A percentile compares a stretch with the other conserved stretches of the same genome.
These are phyloP conservation scores for Neopipo cinnamomea DNA, from an alignment of 2,113 vertebrate species.

Conservation along the genomic window DNA sequence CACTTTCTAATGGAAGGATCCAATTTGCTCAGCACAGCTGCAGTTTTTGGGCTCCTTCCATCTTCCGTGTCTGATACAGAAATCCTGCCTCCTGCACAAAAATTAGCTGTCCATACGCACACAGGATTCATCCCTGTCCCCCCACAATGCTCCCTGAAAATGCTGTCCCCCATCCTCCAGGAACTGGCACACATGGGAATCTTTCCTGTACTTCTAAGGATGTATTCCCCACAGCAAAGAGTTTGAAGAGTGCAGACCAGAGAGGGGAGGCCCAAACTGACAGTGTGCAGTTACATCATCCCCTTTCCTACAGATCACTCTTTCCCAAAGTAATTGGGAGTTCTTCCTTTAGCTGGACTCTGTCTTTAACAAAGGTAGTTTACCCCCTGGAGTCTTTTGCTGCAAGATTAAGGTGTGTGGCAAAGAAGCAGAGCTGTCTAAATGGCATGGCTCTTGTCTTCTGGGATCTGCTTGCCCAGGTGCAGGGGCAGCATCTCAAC, in stretches of 20 bases:
- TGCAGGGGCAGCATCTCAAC: background rate
- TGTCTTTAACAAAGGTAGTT: background rate
- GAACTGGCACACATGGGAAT: accelerated
- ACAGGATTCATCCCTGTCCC: background rate
- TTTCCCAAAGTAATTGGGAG: background rate
- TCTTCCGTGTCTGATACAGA: background rate
- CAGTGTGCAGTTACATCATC: background rate
- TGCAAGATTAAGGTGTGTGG: background rate
- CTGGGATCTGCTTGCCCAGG: background rate
- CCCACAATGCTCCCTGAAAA: accelerated
- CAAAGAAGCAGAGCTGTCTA: background rate
- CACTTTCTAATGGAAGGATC: background rate
- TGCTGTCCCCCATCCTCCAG: background rate
- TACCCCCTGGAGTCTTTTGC: background rate
- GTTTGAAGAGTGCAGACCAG: background rate
- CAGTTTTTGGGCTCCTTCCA: slow-evolving; percentile 40
- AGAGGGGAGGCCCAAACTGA: background rate
- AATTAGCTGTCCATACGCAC: background rate
- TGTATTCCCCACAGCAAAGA: background rate
- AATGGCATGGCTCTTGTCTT: background rate
- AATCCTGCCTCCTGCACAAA: background rate
- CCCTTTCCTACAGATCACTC: background rate
- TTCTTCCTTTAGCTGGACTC: background rate
- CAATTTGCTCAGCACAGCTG: slow-evolving; percentile 56
- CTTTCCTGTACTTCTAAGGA: background rate